Evolutionary conservation across 2,113 vertebrate species (phyloP).

Genomic region (Ictidomys tridecemlineatus): DNA sequence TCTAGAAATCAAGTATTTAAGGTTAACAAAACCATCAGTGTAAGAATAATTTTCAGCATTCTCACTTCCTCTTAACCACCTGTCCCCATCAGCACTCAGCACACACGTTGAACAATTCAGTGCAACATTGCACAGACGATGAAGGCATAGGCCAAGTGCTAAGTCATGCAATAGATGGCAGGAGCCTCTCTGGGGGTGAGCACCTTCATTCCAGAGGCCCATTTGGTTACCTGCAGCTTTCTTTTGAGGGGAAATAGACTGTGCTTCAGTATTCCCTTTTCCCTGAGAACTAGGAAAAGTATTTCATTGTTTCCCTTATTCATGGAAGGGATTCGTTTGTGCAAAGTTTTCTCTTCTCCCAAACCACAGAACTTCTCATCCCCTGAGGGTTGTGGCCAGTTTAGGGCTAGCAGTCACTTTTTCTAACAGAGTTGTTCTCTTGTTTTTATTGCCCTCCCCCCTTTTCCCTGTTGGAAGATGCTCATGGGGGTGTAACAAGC

Average conservation of each 20-base stretch:
- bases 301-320: not conserved
- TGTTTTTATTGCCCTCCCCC: not conserved
- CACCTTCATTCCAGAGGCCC: not conserved
- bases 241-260: not conserved
- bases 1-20: not conserved
- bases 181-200: not conserved
- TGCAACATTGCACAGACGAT: not conserved
- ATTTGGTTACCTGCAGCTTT: not conserved
- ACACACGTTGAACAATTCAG: not conserved
- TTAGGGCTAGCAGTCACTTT: not conserved
- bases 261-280: not conserved
- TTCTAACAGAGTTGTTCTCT: no score
- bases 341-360: not conserved
- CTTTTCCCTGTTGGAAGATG: not conserved
- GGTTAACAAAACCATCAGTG: not conserved
- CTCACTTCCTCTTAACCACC: no score
- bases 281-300: not conserved
- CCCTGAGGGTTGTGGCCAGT: not conserved
- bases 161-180: not conserved
- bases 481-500: not conserved
- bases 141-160: not conserved
- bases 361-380: fast-evolving
- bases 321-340: not conserved
- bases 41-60: not conserved
- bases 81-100: not conserved